phyloP scores from a whole-genome alignment of 2,797 vertebrate species.

The Calcarius lapponicus region DNA sequence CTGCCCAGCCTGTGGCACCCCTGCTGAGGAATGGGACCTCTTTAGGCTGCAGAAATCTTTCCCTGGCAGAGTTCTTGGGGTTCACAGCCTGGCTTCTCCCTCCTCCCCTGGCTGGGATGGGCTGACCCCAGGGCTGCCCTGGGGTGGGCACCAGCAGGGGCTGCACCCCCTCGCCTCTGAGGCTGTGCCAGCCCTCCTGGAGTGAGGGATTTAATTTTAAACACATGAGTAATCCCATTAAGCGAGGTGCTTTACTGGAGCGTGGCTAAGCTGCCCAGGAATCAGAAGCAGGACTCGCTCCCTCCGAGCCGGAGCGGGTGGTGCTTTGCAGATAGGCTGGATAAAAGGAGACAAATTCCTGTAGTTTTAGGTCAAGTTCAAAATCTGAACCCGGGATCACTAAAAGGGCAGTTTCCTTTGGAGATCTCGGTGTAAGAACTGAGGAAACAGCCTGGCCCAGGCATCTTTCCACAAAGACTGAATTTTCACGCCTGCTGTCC shows the following conservation, averaged over 20 bases:
- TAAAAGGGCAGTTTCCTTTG: neutral
- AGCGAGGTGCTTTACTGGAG: slow-evolving; percentile 33
- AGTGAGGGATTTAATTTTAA: neutral
- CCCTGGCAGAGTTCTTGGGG: neutral
- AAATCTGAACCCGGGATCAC: neutral
- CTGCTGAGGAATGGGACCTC: neutral
- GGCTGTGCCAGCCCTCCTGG: neutral
- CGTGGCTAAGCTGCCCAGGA: neutral
- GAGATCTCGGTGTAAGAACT: neutral
- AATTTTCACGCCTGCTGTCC: neutral
- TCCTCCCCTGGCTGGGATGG: neutral
- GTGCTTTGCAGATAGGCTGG: neutral
- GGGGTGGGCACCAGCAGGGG: neutral
- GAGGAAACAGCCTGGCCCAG: neutral
- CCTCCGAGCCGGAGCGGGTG: neutral
- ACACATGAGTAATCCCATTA: slow-evolving; percentile 31
- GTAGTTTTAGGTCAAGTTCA: neutral
- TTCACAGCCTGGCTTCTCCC: neutral
- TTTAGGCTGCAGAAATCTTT: neutral
- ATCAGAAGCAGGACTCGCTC: neutral
- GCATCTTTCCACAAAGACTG: neutral
- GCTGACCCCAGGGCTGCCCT: neutral
- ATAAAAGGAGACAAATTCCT: neutral
- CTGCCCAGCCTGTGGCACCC: neutral
- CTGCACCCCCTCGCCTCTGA: neutral